A percentile compares a stretch with the other conserved stretches of the same genome.
Evolutionary conservation across 2,113 vertebrate species (phyloP).

Genomic region (Oceanodroma tethys): DNA sequence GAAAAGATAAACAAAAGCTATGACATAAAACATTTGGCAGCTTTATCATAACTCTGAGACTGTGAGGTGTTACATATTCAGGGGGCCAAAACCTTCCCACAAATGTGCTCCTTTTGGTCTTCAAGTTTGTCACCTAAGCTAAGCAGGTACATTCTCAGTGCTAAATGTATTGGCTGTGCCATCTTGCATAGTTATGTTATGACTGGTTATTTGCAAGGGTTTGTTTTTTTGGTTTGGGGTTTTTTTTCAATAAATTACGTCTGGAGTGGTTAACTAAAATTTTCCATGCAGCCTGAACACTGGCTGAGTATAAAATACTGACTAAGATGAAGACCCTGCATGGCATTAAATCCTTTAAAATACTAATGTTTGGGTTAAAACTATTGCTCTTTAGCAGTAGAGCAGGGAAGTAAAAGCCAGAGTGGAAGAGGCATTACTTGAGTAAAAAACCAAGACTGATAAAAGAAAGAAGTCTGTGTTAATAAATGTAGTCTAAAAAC

Average conservation of each 20-base stretch:
- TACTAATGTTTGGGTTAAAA: neutral
- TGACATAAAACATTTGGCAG: conserved; percentile 70
- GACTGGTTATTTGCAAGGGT: neutral
- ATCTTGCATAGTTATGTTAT: neutral
- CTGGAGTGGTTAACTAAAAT: neutral
- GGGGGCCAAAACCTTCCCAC: neutral
- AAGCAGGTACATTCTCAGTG: neutral
- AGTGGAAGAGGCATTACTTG: neutral
- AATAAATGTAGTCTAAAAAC: neutral
- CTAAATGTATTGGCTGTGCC: neutral
- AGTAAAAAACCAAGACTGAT: neutral
- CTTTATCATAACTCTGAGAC: conserved; percentile 2
- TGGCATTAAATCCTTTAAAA: neutral
- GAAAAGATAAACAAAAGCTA: neutral
- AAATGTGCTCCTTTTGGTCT: neutral
- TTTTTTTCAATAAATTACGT: neutral
- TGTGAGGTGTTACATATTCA: neutral
- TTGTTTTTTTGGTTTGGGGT: neutral
- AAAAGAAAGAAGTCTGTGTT: neutral
- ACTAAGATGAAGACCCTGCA: neutral
- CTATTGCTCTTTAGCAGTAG: neutral
- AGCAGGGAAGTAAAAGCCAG: neutral
- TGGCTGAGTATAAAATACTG: neutral
- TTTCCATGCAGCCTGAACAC: neutral
- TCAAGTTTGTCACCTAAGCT: neutral